Percentiles rank a stretch among this genome's conserved stretches.
Evolutionary conservation across 2,888 invertebrate genomes (phyloP).

Genomic region (Hirudinaria manillensis): DNA sequence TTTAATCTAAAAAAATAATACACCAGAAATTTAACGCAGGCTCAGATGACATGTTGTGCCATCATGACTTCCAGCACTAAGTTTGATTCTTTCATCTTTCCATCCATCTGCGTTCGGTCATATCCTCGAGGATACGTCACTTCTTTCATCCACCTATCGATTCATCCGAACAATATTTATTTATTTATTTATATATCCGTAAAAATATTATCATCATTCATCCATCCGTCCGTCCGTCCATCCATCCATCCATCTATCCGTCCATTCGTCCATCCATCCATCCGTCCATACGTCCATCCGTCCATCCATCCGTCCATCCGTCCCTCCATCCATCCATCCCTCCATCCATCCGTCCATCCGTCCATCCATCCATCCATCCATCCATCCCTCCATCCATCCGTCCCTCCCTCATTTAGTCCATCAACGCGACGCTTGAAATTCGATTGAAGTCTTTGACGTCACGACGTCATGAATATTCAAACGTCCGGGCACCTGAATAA

Average conservation of each 20-base stretch:
- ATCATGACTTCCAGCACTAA: background rate
- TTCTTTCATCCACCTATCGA: background rate
- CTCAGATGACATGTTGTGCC: background rate
- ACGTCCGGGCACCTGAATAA: too few relatives aligned
- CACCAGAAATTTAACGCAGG: background rate
- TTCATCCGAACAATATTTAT: background rate
- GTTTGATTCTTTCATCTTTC: background rate
- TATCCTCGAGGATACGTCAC: background rate
- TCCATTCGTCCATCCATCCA: background rate
- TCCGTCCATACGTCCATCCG: background rate
- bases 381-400: background rate
- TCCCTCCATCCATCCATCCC: constrained; percentile 9
- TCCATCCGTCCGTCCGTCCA: background rate
- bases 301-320: background rate
- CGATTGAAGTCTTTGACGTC: too few relatives aligned
- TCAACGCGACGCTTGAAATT: too few relatives aligned
- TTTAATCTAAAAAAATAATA: background rate
- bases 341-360: background rate
- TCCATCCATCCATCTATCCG: background rate
- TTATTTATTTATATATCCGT: too few relatives aligned
- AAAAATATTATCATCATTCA: too few relatives aligned
- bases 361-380: constrained; percentile 12
- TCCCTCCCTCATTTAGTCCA: too few relatives aligned
- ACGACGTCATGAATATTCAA: too few relatives aligned
- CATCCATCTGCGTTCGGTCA: background rate